These are phyloP conservation scores for Popillia japonica DNA, from an alignment of 1,140 invertebrate species.

Conservation along the genomic window DNA sequence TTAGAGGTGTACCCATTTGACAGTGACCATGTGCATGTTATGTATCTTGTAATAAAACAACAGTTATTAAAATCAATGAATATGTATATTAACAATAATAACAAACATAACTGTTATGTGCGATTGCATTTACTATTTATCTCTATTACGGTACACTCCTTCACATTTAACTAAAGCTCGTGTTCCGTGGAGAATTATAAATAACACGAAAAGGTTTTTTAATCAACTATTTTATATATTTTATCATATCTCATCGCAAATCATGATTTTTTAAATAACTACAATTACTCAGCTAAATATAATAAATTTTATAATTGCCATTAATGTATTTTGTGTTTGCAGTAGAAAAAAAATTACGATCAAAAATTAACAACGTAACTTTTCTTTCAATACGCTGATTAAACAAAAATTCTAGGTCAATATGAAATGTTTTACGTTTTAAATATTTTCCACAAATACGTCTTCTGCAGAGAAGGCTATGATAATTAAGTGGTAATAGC, in stretches of 20 bases:
- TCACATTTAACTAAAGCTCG: not conserved
- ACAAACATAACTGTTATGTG: constrained; percentile 29
- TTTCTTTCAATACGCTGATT: too few species aligned
- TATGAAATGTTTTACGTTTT: too few species aligned
- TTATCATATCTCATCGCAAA: too few species aligned
- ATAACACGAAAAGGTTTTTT: too few species aligned
- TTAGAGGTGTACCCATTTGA: not conserved
- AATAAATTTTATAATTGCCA: too few species aligned
- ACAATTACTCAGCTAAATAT: too few species aligned
- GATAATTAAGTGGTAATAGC: constrained; percentile 12
- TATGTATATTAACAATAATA: constrained; percentile 18
- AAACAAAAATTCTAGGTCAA: too few species aligned
- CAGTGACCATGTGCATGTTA: not conserved
- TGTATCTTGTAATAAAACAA: constrained; percentile 20
- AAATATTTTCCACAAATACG: not conserved
- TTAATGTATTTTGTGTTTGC: too few species aligned
- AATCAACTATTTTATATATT: too few species aligned
- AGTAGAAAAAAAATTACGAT: too few species aligned
- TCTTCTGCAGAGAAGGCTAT: not conserved
- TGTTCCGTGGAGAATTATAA: not conserved
- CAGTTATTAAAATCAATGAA: constrained; percentile 19
- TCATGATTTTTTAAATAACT: too few species aligned
- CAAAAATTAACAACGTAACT: too few species aligned
- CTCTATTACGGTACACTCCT: constrained; percentile 24
- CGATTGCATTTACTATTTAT: constrained; percentile 16